These are phyloP conservation scores for Fulmarus glacialis DNA, from an alignment of 2,113 vertebrate species.

Conservation along the genomic window DNA sequence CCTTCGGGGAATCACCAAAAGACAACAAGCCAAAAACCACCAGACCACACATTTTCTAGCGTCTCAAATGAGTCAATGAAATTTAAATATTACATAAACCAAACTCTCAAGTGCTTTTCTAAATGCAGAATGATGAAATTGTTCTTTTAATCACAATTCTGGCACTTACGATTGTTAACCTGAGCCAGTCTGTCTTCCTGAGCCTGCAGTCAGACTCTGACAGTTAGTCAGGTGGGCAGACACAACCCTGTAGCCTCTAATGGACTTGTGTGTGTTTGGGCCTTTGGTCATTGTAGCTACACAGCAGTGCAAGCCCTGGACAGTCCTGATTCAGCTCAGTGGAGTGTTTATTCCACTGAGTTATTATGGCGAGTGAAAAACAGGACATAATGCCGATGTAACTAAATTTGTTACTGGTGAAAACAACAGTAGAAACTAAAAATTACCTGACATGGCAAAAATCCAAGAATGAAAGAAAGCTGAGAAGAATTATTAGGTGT, in stretches of 20 bases:
- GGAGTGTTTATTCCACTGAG: background rate
- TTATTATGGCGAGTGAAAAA: background rate
- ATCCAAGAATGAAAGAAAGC: background rate
- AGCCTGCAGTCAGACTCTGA: background rate
- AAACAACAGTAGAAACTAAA: background rate
- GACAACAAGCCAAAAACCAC: background rate
- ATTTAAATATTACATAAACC: background rate
- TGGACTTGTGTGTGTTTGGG: background rate
- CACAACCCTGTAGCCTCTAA: background rate
- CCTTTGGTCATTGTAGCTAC: background rate
- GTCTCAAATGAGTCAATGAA: background rate
- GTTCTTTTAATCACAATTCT: background rate
- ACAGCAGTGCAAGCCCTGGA: background rate
- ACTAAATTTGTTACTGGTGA: background rate
- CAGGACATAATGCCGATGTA: background rate
- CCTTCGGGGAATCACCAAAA: background rate
- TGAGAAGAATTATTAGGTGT: background rate
- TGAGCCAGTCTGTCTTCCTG: background rate
- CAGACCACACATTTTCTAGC: background rate
- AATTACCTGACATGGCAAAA: background rate
- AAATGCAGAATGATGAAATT: background rate
- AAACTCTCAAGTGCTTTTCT: background rate
- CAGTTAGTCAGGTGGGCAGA: background rate
- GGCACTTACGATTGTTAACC: background rate
- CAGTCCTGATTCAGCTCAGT: background rate